Conservation (phyloP, 2,888 invertebrate genomes). For the Athalia cordata region DNA sequence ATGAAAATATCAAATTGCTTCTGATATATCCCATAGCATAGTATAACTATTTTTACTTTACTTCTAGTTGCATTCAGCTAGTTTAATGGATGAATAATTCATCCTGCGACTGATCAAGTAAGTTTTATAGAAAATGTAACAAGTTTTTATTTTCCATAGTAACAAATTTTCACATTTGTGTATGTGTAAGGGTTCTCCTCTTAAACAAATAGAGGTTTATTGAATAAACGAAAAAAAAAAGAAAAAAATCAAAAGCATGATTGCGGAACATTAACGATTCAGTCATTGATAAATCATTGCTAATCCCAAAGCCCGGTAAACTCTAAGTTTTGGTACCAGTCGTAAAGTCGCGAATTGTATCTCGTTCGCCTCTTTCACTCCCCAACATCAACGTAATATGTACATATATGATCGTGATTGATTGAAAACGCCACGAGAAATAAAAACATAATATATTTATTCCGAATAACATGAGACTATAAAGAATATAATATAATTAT, state of each 20-base stretch:
- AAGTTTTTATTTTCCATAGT: conserved; percentile 46
- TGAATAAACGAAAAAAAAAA: conserved; percentile 35
- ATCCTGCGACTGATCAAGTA: conserved; percentile 58
- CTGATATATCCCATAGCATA: conserved; percentile 55
- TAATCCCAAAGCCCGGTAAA: conserved; percentile 41
- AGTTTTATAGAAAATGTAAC: conserved; percentile 62
- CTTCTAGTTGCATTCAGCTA: conserved; percentile 56
- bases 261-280: conserved; percentile 60
- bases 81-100: conserved; percentile 53
- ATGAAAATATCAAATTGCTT: conserved; percentile 63
- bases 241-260: conserved; percentile 50
- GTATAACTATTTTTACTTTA: conserved; percentile 53
- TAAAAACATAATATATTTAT: conserved; percentile 67
- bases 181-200: conserved; percentile 29
- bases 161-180: conserved; percentile 37
- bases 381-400: conserved; percentile 63
- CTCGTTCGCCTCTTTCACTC: conserved; percentile 14
- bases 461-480: conserved; percentile 68
- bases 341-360: conserved; percentile 28
- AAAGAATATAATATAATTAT: conserved; percentile 67
- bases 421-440: conserved; percentile 66
- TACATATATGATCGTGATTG: conserved; percentile 63
- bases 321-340: conserved; percentile 30
- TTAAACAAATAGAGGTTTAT: conserved; percentile 49
- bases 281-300: conserved; percentile 52